Evolutionary conservation across 2,888 invertebrate species (phyloP).

Genomic region (Glaucopsyche alexis): DNA sequence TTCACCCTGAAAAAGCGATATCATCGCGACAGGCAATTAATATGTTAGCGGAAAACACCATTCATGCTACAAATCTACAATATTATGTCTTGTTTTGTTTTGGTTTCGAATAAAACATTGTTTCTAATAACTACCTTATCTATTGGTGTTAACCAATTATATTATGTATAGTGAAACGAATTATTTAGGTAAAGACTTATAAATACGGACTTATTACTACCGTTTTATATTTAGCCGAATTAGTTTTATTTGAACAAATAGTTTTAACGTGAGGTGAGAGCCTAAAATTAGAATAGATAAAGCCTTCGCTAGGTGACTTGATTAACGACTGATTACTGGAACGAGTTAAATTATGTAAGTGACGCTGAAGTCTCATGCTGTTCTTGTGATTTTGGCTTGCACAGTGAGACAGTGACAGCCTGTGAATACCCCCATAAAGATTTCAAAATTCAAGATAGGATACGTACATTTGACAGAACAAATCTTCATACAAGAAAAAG

Average conservation of each 20-base stretch:
- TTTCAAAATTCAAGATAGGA: no score
- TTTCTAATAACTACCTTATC: background rate
- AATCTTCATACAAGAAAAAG: no score
- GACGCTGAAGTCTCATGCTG: no score
- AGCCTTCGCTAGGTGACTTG: background rate
- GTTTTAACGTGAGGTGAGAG: background rate
- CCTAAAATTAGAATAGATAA: background rate
- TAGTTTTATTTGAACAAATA: background rate
- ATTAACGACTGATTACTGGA: background rate
- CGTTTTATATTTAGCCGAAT: background rate
- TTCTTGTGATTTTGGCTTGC: no score
- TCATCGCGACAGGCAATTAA: slow-evolving; percentile 1
- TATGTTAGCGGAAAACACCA: slow-evolving; percentile 13
- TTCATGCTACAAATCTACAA: background rate
- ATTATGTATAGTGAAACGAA: no score
- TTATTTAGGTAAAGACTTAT: no score
- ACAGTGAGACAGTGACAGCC: no score
- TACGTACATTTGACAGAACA: no score
- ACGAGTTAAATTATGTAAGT: no score
- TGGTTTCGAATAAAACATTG: background rate
- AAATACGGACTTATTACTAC: no score
- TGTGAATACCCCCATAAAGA: no score
- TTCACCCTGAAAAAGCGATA: slow-evolving; percentile 4
- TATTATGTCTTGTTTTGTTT: background rate
- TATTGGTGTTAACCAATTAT: background rate